These are phyloP conservation scores for Cyanoderma ruficeps DNA, from an alignment of 2,113 vertebrate species.

Conservation along the genomic window DNA sequence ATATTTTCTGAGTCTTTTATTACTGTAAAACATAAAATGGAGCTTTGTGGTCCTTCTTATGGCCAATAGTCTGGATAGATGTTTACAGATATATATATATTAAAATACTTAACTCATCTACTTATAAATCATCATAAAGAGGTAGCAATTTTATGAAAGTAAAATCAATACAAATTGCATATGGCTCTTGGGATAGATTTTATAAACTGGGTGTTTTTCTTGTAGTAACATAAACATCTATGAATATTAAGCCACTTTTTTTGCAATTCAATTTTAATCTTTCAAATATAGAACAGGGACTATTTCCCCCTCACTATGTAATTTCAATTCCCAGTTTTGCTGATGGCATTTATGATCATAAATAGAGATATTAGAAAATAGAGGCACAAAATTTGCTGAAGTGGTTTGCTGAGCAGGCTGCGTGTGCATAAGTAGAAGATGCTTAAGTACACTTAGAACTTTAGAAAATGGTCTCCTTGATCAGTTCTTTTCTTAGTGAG, in stretches of 20 bases:
- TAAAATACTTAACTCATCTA: conserved; percentile 1
- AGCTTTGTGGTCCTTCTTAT: background rate
- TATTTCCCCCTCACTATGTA: background rate
- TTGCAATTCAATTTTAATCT: background rate
- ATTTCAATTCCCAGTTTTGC: background rate
- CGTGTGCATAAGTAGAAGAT: background rate
- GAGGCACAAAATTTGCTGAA: background rate
- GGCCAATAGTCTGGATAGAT: background rate
- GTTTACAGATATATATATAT: background rate
- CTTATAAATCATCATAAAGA: conserved; percentile 38
- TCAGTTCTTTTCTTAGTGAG: background rate
- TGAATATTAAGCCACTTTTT: conserved; percentile 23
- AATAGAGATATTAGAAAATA: background rate
- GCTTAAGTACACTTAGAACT: background rate
- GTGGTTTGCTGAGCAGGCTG: background rate
- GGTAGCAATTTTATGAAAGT: conserved; percentile 29
- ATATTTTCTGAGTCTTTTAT: background rate
- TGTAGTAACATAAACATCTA: background rate
- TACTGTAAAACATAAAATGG: background rate
- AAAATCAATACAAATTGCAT: conserved; percentile 48
- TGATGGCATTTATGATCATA: background rate
- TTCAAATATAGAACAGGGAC: background rate
- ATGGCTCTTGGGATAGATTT: conserved; percentile 7
- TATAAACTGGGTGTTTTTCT: conserved; percentile 11
- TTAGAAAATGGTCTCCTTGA: background rate